Evolutionary conservation across 1,140 invertebrate genomes (phyloP), one percentile per base, ranked within the genome.

Genomic region (Elysia chlorotica): DNA sequence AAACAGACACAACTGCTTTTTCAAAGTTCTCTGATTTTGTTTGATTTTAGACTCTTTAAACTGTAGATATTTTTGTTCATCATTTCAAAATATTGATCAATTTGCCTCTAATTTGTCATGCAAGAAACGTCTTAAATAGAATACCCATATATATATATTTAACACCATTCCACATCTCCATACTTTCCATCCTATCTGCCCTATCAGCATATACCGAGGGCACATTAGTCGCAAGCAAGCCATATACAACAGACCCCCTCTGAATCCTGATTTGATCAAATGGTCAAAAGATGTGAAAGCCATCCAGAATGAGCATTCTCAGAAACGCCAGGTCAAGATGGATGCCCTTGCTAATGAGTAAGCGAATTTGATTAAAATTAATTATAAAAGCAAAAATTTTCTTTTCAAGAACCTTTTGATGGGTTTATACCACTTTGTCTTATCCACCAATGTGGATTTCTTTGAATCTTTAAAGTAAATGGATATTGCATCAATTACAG

Each of bases 241-340:
- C 38, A 85, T 86, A 10, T 74, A 78, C 53, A 79, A 73, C 25
- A 62, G 81, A 35, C 77, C 76, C 17, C 76, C 73, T 10, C 36
- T 71, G 33, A 76, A 78, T 30, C 73, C 76, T 5, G 82, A 80
- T 25, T 48, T 76, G 6, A 41, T 79, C 28, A 67, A 81, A 61
- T 84, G 83, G 82, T 77, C 77, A 1, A 73, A 76, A 33, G 76
- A 81, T 33, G 76, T 79, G 28, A 80, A 80, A 54, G 25, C 48
- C 3, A 74, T 81, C 2, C 74, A 80, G 38, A 36, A 36, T 4
- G 72, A 81, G 19, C 71, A 80, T 2, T 73, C 63, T 23, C 59
- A n/a, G 31, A 56, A 73, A 30, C 62, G 83, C 70, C 76, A 80
- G 54, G 76, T 53, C 14, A 85, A 85, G 65, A 67, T 79, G 66